Conservation (phyloP, 2,888 invertebrate species). For the Cepaea hortensis region DNA sequence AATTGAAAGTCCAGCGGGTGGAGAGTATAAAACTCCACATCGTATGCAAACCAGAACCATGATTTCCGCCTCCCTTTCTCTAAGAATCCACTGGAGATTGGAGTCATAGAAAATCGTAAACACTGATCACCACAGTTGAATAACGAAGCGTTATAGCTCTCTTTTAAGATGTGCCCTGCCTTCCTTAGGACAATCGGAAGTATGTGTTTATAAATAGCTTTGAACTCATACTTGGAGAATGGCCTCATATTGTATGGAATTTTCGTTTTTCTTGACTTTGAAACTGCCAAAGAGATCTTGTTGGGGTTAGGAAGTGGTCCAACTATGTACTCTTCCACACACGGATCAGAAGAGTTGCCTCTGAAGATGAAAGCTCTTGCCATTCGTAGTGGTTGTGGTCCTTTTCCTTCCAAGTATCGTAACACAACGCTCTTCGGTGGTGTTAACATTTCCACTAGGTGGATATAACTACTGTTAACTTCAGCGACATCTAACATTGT, state of each 20-base stretch:
- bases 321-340: constrained; percentile 69
- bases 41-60: constrained; percentile 70
- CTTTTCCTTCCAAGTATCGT: constrained; percentile 56
- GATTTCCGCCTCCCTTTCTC: constrained; percentile 62
- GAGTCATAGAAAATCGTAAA: constrained; percentile 66
- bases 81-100: constrained; percentile 65
- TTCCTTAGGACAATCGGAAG: constrained; percentile 55
- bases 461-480: constrained; percentile 64
- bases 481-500: constrained; percentile 54
- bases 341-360: constrained; percentile 61
- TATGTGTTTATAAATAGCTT: constrained; percentile 59
- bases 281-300: constrained; percentile 56
- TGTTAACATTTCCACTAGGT: constrained; percentile 64
- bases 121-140: constrained; percentile 62
- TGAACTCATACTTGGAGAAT: constrained; percentile 67
- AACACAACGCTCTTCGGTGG: constrained; percentile 62
- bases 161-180: constrained; percentile 59
- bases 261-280: constrained; percentile 58
- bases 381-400: constrained; percentile 58
- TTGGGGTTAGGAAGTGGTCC: constrained; percentile 61
- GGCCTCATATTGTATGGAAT: constrained; percentile 66
- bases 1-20: constrained; percentile 71
- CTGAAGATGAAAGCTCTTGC: constrained; percentile 65
- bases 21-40: constrained; percentile 66
- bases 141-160: constrained; percentile 65